Base-by-base conservation (phyloP, 2,888 invertebrate species). In the Synergus japonicus region DNA sequence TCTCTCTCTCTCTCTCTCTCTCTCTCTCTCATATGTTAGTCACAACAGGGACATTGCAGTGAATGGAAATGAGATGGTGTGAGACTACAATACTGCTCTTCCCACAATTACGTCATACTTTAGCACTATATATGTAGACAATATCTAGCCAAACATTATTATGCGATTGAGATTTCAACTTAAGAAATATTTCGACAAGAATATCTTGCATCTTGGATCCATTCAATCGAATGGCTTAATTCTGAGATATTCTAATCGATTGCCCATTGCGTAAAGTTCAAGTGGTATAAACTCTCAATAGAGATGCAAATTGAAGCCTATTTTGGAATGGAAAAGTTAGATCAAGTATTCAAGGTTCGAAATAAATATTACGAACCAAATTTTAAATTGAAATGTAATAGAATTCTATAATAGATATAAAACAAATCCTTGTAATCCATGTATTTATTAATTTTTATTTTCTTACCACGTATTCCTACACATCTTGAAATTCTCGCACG, bases 401-500 rank as follows among this genome's bases (percentile, higher is more conserved):
- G 29, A 67, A 46, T 22, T 43, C 4, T 65, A 12, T 65, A 65
- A 29, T 22, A 29, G 65, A 9, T 22, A 9, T 22, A 29, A 13
- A 18, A 12, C 8, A 46, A 69, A 46, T n/a, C 44, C 44, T 69
- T n/a, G 12, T 43, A 37, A 37, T 37, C 37, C 37, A 37, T 37
- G 37, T 37, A 37, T 46, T 18, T 69, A 44, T 44, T 22, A 13
- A 13, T 69, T 43, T 67, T 67, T 12, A 43, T 64, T 54, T 73
- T 60, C 63, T 60, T 78, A 89, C 89, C 84, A 15, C 84, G 78
- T 22, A 64, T 77, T 15, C 82, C 87, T 13, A 78, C 46, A 13
- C 66, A 76, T n/a, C 90, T 87, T 60, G 76, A 87, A 4, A 80
- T 73, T 79, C 91, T 88, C 1, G 88, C 88, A 63, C 90, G 86